Conservation (phyloP, 2,113 vertebrate genomes). For the Anguilla japonica region DNA sequence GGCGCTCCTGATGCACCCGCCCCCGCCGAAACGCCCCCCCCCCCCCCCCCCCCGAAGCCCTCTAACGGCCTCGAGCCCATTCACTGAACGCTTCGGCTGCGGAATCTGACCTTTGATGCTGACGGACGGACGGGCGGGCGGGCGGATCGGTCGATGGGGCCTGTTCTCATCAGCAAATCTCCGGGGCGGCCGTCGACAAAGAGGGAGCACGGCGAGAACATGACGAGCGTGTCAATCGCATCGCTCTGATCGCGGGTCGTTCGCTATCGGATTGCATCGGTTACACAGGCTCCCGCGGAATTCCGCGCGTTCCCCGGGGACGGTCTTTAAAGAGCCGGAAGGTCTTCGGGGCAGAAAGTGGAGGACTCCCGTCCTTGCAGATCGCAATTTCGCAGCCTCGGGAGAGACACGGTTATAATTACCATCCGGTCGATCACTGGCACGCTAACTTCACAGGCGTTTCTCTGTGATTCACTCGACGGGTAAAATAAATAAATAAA, state of each 20-base stretch:
- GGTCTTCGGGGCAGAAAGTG: not conserved
- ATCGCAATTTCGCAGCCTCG: no score
- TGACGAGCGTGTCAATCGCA: not conserved
- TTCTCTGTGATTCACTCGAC: no score
- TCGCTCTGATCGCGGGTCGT: no score
- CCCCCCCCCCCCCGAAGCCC: not conserved
- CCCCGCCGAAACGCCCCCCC: not conserved
- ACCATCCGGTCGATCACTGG: not conserved
- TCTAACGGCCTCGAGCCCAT: not conserved
- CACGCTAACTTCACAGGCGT: not conserved
- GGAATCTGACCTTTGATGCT: not conserved
- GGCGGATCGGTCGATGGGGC: not conserved
- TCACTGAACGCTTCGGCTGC: not conserved
- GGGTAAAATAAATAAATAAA: no score
- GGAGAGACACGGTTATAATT: not conserved
- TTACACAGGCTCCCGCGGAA: not conserved
- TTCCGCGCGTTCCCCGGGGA: not conserved
- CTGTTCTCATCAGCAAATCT: not conserved
- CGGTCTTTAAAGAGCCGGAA: not conserved
- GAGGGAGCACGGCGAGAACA: not conserved
- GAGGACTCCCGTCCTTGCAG: not conserved
- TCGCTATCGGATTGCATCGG: no score
- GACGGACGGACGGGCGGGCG: not conserved
- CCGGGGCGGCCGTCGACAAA: not conserved
- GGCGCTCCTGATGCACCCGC: not conserved